A percentile compares a stretch with the other conserved stretches of the same genome.
Conservation (phyloP, 1,140 invertebrate species). For the Drosophila mayri region DNA sequence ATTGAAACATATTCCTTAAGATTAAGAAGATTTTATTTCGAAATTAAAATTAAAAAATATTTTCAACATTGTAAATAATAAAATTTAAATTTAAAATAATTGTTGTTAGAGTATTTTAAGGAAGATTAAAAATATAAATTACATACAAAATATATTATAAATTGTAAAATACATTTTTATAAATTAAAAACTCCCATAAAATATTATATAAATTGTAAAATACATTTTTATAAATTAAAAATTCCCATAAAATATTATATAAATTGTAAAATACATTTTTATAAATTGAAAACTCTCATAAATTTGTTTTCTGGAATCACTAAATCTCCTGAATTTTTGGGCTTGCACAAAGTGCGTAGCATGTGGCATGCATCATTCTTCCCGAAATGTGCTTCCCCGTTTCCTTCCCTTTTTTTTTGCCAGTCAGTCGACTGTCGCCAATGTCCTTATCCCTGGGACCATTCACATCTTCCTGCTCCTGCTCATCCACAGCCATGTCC, state of each 20-base stretch:
- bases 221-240: background rate
- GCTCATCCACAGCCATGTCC: constrained; percentile 12
- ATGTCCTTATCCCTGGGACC: constrained; percentile 22
- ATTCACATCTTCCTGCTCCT: constrained; percentile 8
- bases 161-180: background rate
- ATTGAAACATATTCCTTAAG: too few relatives aligned
- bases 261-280: background rate
- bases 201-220: background rate
- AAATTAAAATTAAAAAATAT: background rate
- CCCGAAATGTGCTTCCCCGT: constrained; percentile 24
- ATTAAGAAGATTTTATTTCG: background rate
- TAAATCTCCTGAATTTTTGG: constrained; percentile 24
- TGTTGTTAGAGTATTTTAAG: background rate
- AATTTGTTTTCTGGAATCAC: constrained; percentile 9
- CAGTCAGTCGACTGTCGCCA: constrained; percentile 57
- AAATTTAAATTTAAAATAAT: background rate
- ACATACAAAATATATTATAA: too few relatives aligned
- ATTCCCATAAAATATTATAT: background rate
- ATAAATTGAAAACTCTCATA: background rate
- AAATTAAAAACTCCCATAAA: background rate
- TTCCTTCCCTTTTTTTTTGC: constrained; percentile 27
- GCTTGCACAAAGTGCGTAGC: constrained; percentile 48
- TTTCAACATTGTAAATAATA: background rate
- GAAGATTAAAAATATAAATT: background rate
- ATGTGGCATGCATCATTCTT: constrained; percentile 67